phyloP scores from a whole-genome alignment of 2,113 vertebrate species.

The Pyxicephalus adspersus region DNA sequence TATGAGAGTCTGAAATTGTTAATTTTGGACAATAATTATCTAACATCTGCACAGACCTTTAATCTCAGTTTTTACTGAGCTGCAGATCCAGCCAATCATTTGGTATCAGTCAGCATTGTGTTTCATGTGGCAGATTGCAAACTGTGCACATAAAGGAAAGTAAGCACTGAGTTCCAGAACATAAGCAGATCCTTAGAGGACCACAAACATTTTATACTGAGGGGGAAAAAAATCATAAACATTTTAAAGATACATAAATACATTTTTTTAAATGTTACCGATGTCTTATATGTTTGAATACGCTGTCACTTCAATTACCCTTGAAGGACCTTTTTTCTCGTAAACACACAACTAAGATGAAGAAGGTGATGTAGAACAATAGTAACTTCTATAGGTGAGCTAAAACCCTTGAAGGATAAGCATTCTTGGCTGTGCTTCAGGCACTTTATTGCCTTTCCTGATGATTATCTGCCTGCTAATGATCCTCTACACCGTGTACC shows the following conservation, averaged over 20 bases:
- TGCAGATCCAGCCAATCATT: too few species aligned
- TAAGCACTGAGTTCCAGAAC: background rate
- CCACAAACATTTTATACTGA: background rate
- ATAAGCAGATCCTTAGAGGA: background rate
- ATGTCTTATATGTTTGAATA: background rate
- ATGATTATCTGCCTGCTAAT: constrained; percentile 56
- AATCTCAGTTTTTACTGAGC: too few species aligned
- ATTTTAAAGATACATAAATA: constrained; percentile 1
- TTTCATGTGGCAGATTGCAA: too few species aligned
- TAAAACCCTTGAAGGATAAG: constrained; percentile 53
- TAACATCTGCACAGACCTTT: too few species aligned
- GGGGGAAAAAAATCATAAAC: background rate
- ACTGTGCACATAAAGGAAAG: background rate
- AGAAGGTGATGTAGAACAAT: constrained; percentile 44
- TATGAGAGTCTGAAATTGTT: too few species aligned
- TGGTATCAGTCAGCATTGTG: too few species aligned
- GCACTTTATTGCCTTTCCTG: constrained; percentile 49
- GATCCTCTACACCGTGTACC: constrained; percentile 40
- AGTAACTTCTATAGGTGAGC: constrained; percentile 52
- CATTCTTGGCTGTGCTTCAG: constrained; percentile 51
- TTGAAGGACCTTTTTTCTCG: constrained; percentile 31
- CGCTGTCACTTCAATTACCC: constrained; percentile 38
- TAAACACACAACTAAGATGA: constrained; percentile 36
- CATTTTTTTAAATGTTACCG: background rate
- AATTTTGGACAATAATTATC: too few species aligned